Base-by-base conservation (phyloP, 2,888 invertebrate genomes). In the Mimas tiliae region DNA sequence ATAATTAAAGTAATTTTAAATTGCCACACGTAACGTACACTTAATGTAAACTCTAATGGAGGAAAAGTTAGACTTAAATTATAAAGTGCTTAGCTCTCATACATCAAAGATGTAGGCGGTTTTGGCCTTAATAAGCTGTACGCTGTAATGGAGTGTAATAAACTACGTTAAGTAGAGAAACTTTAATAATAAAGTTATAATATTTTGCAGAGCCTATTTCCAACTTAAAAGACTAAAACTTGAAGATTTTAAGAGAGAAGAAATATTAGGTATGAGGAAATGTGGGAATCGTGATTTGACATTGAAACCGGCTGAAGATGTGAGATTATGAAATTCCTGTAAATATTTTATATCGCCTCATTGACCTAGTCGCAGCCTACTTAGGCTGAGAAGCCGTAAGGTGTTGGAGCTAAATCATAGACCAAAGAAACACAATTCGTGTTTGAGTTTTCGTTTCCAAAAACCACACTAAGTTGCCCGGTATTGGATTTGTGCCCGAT, bases 151-250 rank as follows among this genome's bases (percentile, higher is more conserved):
- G 42, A 14, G 9, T 14, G 6, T 38, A 38, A 38, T 9, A 9
- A n/a, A 50, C 33, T 34, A 33, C 0, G 33, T 33, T 50, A 62
- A 47, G 1, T 47, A 48, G 33, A 48, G 21, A 47, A 63, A 33
- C 3, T 27, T 47, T 0, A 16, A 6, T 63, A 53, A 53, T 55
- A 7, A 0, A 14, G 14, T 38, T 38, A 19, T 9, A 34, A 12
- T 50, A 33, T 62, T 53, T 80, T 80, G 0, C 73, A 91, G 91
- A 70, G 68, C 67, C 21, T 90, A 85, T 72, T 89, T 90, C 69
- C 70, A 83, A 70, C 64, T 82, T 0, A 91, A 91, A 75, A 77
- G 91, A 64, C 74, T 78, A 68, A 83, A 71, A 42, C 66, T 80
- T n/a, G 65, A 68, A 65, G 75, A 85, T 48, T 82, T 79, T 67